Evolutionary conservation across 2,797 vertebrate species (phyloP).

Genomic region (Platyrinchus mystaceus): DNA sequence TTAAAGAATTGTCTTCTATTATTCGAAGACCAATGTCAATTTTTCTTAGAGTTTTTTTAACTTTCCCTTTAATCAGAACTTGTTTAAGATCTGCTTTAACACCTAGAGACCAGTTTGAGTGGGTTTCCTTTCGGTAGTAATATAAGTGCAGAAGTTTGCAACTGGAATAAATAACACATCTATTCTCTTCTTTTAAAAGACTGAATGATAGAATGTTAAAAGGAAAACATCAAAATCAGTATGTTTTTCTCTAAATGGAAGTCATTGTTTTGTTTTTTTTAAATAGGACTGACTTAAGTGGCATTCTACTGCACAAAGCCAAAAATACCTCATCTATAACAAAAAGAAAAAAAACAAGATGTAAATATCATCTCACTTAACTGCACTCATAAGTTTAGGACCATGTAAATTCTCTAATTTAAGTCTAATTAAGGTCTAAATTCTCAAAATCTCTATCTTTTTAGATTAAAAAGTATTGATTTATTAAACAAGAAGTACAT

Average conservation of each 20-base stretch:
- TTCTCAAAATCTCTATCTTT: not conserved
- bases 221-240: not conserved
- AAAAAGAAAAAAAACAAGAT: not conserved
- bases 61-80: not conserved
- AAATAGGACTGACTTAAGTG: not conserved
- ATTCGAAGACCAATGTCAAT: not conserved
- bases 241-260: not conserved
- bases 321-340: not conserved
- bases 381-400: not conserved
- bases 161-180: not conserved
- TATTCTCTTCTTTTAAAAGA: not conserved
- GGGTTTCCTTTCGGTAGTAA: not conserved
- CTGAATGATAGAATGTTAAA: not conserved
- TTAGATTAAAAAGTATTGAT: not conserved
- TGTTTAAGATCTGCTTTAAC: not conserved
- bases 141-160: not conserved
- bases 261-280: not conserved
- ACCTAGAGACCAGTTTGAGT: not conserved
- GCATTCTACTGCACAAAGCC: not conserved
- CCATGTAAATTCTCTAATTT: not conserved
- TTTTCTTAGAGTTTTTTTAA: not conserved
- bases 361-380: not conserved
- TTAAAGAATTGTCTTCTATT: not conserved
- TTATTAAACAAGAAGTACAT: slow-evolving; percentile 14
- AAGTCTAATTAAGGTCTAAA: not conserved